Base-by-base conservation (phyloP, 2,797 vertebrate genomes). In the Pipistrellus kuhlii region DNA sequence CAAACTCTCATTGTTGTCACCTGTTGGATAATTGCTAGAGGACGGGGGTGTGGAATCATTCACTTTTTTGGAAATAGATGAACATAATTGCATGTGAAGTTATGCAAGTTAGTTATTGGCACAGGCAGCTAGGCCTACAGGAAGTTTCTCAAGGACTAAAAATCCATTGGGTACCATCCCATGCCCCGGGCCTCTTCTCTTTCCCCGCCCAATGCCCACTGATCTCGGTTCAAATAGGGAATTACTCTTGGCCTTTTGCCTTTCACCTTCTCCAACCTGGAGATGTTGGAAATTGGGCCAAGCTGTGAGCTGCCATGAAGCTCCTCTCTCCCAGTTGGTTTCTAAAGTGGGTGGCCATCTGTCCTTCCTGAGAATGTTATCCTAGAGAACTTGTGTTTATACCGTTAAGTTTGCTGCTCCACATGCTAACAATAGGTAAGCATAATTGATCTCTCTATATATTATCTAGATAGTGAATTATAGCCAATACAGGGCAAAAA, bases 41-140 rank as follows among this genome's bases (percentile, higher is more conserved):
- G 57, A 88, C 8, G 4, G 35, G 62, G 57, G 23, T 30, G 35
- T 57, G 55, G 30, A 35, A 53, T 35, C 14, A n/a, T 10, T 91
- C 68, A 21, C 35, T 94, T 64, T 78, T 78, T 68, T 44, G 93
- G 59, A 92, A 84, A 46, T 21, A 62, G 41, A 89, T 30, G 5
- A 57, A 25, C 38, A n/a, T 30, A 82, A 41, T 17, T 62, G 23
- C n/a, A 57, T n/a, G 2, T n/a, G 5, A 46, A 51, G 51, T 73
- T 77, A 13, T 25, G 30, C 21, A 78, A 53, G 15, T 89, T 25
- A 32, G 25, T 75, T 75, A 57, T 5, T 38, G 35, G 41, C 5
- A 4, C 17, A 35, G n/a, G 48, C 46, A 46, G 1, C 9, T 27
- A 75, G 81, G 23, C 64, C 71, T 48, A 59, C 32, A 69, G 30